phyloP scores from a whole-genome alignment of 2,888 invertebrate genomes.

The Fragum whitleyi region DNA sequence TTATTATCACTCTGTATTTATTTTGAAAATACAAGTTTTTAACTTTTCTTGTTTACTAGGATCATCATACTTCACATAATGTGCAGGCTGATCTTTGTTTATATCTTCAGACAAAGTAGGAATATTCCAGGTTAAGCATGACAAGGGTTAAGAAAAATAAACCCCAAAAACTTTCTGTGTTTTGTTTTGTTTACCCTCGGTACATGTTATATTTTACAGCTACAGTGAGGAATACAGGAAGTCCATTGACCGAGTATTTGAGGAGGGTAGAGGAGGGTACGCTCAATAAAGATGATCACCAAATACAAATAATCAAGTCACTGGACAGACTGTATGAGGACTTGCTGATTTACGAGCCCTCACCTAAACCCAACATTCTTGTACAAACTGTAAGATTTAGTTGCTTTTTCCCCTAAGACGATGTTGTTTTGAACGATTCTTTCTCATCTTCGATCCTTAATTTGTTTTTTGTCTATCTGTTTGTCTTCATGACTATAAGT shows the following conservation, averaged over 20 bases:
- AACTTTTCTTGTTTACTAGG: too few species aligned
- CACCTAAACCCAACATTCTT: slow-evolving; percentile 42
- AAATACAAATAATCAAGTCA: slow-evolving; percentile 89
- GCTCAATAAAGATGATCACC: slow-evolving; percentile 89
- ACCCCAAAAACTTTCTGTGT: too few species aligned
- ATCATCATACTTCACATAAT: too few species aligned
- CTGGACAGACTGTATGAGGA: slow-evolving; percentile 90
- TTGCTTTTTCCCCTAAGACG: too few species aligned
- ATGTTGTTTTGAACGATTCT: neutral
- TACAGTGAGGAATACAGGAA: neutral
- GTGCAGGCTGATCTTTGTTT: too few species aligned
- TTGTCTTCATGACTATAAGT: neutral
- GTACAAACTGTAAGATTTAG: slow-evolving; percentile 40
- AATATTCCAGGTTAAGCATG: too few species aligned
- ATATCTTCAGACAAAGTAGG: too few species aligned
- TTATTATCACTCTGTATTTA: too few species aligned
- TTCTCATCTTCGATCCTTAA: neutral
- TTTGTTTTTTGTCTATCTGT: neutral
- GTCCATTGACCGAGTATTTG: slow-evolving; percentile 76
- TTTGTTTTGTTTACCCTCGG: too few species aligned
- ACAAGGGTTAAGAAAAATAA: too few species aligned
- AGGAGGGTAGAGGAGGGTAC: slow-evolving; percentile 87
- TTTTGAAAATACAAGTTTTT: too few species aligned
- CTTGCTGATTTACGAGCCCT: slow-evolving; percentile 88
- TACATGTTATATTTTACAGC: neutral